Percentiles rank a stretch among this genome's conserved stretches.
These are phyloP conservation scores for Chamaea fasciata DNA, from an alignment of 2,113 vertebrate species.

Conservation along the genomic window DNA sequence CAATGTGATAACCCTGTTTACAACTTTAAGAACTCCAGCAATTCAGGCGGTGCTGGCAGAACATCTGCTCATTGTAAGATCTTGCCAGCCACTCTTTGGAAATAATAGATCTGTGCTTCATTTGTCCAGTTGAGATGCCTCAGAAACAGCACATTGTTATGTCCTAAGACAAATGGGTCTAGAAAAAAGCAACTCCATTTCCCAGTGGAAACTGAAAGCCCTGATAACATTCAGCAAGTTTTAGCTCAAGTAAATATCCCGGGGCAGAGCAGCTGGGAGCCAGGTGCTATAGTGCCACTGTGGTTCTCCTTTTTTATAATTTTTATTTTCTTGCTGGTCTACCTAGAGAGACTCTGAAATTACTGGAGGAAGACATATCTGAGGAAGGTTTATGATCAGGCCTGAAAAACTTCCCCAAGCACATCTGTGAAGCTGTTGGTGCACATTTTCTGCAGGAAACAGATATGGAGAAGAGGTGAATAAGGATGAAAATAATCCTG, in stretches of 20 bases:
- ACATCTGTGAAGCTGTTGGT: neutral
- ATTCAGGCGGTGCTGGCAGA: constrained; percentile 36
- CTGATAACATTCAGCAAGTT: neutral
- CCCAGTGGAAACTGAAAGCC: neutral
- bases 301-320: neutral
- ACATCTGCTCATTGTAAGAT: constrained; percentile 37
- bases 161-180: neutral
- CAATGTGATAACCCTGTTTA: constrained; percentile 61
- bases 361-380: neutral
- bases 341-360: neutral
- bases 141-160: neutral
- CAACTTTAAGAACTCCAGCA: constrained; percentile 25
- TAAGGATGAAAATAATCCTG: neutral
- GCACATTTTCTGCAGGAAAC: neutral
- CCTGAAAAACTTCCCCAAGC: neutral
- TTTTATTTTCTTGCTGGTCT: neutral
- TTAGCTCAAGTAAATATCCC: neutral
- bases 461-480: neutral
- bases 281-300: neutral
- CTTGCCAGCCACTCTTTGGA: neutral
- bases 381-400: neutral
- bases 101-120: neutral
- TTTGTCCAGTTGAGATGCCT: neutral
- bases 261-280: neutral
- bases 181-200: neutral